Evolutionary conservation across 2,113 vertebrate genomes (phyloP), one percentile per base, ranked within the genome.

Genomic region (Amia ocellicauda): DNA sequence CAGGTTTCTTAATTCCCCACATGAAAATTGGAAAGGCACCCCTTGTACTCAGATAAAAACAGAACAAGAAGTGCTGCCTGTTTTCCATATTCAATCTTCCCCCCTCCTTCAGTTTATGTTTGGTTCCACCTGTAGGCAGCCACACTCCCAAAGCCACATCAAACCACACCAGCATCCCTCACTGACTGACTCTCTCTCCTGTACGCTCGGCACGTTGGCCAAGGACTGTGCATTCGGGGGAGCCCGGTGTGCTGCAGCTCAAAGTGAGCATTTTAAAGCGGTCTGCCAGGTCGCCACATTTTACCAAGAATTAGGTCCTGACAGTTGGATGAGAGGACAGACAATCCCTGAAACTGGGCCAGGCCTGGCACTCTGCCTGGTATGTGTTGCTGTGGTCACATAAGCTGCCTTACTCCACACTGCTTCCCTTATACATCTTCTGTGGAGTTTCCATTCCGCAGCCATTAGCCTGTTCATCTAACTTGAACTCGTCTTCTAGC

Each of bases 241-340:
- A 85, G 79, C 84, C 77, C 74, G 76, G 78, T 74, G 74, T 78
- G 73, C 79, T 73, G 75, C 49, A 78, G 72, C 83, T 90, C 89
- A 90, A 86, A 89, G 88, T 89, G 88, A 83, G 24, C 76, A 66
- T 78, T 83, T 82, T 78, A 84, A 83, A 80, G 31, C 88, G 78
- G 81, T 75, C 86, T 89, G 89, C 89, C 87, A 89, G 69, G 83
- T 88, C 82, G 68, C 86, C 85, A 84, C 84, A 76, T 89, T 88
- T 89, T n/a, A 88, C 86, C 85, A 88, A 91, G 89, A 92, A 91
- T 91, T 88, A 91, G 83, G 79, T 85, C 84, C 85, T 87, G 87
- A 92, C 86, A 88, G 89, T 89, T 91, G 87, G n/a, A n/a, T n/a
- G n/a, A n/a, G 90, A 83, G 87, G 86, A 89, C 87, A 92, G 88